These are phyloP conservation scores for Typhlichthys subterraneus DNA, from an alignment of 2,797 vertebrate species.

Conservation along the genomic window DNA sequence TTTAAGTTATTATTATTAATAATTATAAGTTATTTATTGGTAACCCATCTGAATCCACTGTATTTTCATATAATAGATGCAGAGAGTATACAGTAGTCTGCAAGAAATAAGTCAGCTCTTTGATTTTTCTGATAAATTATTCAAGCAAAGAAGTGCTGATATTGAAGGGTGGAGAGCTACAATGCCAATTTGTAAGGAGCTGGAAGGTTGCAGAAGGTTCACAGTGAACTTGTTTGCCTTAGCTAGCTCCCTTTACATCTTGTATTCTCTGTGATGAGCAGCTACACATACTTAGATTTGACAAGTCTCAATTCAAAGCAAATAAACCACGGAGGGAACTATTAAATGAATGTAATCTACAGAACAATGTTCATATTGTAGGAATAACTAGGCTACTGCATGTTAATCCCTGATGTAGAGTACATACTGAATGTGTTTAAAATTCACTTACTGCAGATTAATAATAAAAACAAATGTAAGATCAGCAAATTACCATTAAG, in stretches of 20 bases:
- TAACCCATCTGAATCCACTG: too few relatives aligned
- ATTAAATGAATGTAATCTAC: conserved; percentile 3
- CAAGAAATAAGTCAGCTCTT: conserved; percentile 51
- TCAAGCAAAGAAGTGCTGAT: conserved; percentile 69
- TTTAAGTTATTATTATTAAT: too few relatives aligned
- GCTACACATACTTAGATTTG: conserved; percentile 21
- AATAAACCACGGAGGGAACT: conserved; percentile 14
- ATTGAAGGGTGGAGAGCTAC: conserved; percentile 61
- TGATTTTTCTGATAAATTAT: conserved; percentile 71
- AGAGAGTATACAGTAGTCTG: conserved; percentile 36
- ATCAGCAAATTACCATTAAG: conserved; percentile 2
- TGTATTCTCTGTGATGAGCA: conserved; percentile 21
- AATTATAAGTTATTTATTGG: too few relatives aligned
- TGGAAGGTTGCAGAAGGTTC: conserved; percentile 72
- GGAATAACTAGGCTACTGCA: not conserved
- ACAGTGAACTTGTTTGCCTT: conserved; percentile 51
- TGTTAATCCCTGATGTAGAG: conserved; percentile 5
- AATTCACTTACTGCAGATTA: conserved; percentile 1
- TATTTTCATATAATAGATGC: conserved; percentile 32
- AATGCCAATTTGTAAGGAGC: conserved; percentile 49
- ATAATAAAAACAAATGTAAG: not conserved
- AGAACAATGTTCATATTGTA: conserved; percentile 1
- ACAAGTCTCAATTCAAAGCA: conserved; percentile 15
- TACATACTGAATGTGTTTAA: not conserved
- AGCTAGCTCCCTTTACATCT: conserved; percentile 50